These are phyloP conservation scores for Smutsia temminckii DNA, from an alignment of 2,797 vertebrate genomes.

Conservation along the genomic window DNA sequence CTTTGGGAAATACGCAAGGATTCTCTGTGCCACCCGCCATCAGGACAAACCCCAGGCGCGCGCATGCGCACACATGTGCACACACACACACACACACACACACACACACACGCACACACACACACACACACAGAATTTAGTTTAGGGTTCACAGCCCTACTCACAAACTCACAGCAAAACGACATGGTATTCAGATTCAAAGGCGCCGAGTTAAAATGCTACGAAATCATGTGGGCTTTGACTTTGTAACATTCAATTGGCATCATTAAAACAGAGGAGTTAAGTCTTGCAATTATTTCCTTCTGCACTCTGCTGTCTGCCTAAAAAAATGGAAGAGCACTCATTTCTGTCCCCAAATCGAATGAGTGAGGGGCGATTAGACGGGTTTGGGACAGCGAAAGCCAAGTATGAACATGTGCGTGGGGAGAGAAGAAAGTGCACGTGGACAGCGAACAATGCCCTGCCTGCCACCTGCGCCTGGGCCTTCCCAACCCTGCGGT, in stretches of 20 bases:
- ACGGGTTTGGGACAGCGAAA: conserved; percentile 50
- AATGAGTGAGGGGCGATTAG: conserved; percentile 59
- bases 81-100: too few species aligned
- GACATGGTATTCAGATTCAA: conserved; percentile 71
- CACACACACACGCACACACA: not conserved
- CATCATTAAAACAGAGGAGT: conserved; percentile 81
- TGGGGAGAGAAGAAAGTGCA: conserved; percentile 49
- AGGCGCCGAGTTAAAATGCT: conserved; percentile 77
- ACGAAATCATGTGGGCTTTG: conserved; percentile 73
- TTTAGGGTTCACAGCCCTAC: conserved; percentile 4
- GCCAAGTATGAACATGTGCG: not conserved
- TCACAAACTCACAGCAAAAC: conserved; percentile 64
- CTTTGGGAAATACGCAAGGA: not conserved
- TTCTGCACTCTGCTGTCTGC: conserved; percentile 68
- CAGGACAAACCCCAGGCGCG: not conserved
- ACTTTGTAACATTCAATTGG: conserved; percentile 74
- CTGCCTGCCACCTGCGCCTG: not conserved
- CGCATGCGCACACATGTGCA: too few species aligned
- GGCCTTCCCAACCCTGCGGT: too few species aligned
- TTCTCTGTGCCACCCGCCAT: not conserved
- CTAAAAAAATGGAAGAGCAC: conserved; percentile 60
- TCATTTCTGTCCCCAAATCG: conserved; percentile 75
- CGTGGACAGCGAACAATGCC: not conserved
- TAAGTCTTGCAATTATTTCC: conserved; percentile 81
- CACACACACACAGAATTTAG: not conserved